These are phyloP conservation scores for Phataginus tetradactyla DNA, from an alignment of 2,797 vertebrate species.

Conservation along the genomic window DNA sequence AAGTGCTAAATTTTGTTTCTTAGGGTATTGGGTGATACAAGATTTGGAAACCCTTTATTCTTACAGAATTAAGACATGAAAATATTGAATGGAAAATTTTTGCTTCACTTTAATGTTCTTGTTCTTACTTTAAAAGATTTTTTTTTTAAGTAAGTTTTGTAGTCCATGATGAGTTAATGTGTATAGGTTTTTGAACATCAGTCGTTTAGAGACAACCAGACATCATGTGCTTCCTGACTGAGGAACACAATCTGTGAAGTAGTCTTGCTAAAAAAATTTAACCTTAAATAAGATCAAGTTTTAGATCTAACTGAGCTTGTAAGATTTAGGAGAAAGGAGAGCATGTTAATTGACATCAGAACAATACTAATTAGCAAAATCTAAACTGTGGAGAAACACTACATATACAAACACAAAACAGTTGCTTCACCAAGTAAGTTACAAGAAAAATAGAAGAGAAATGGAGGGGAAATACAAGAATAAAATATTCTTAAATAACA, in stretches of 20 bases:
- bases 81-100: background rate
- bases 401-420: background rate
- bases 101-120: background rate
- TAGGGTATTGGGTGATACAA: background rate
- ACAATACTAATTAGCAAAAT: constrained; percentile 1
- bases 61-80: constrained; percentile 14
- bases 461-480: background rate
- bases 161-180: background rate
- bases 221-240: background rate
- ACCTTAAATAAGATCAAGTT: background rate
- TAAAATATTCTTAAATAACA: background rate
- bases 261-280: constrained; percentile 7
- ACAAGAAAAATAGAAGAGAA: background rate
- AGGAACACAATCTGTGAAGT: background rate
- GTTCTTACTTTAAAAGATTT: constrained; percentile 39
- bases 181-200: background rate
- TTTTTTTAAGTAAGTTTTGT: background rate
- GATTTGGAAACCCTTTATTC: constrained; percentile 41
- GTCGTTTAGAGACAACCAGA: background rate
- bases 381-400: background rate
- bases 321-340: background rate
- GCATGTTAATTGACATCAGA: background rate
- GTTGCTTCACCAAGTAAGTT: background rate
- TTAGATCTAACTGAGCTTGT: background rate
- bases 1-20: constrained; percentile 4